These are phyloP conservation scores for Oreochromis niloticus DNA, from an alignment of 2,113 vertebrate genomes.

Conservation along the genomic window DNA sequence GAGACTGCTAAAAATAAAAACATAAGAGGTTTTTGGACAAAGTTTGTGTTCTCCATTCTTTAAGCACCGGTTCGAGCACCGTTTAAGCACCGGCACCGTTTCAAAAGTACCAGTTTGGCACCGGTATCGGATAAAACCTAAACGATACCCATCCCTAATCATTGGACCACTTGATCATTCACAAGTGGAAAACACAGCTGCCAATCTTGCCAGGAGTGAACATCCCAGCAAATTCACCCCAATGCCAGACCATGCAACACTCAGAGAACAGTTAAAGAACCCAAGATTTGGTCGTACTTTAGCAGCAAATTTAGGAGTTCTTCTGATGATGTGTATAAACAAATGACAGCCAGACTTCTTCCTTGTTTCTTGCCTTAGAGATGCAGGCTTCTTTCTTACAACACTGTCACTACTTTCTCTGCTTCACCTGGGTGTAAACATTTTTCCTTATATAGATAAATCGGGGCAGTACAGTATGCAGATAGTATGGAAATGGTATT, in stretches of 20 bases:
- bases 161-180: not conserved
- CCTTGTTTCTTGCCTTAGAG: not conserved
- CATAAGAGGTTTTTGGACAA: too few relatives aligned
- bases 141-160: not conserved
- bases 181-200: not conserved
- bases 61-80: too few relatives aligned
- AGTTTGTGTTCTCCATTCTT: too few relatives aligned
- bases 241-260: not conserved
- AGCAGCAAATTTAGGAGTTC: not conserved
- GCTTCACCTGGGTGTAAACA: not conserved
- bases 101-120: too few relatives aligned
- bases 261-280: not conserved
- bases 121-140: too few relatives aligned
- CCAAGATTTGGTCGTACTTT: not conserved
- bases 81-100: too few relatives aligned
- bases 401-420: not conserved
- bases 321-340: not conserved
- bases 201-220: not conserved
- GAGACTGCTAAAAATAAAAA: too few relatives aligned
- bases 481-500: not conserved
- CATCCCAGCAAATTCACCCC: not conserved
- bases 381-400: not conserved
- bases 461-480: not conserved
- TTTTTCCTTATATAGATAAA: not conserved
- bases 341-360: not conserved